Evolutionary conservation across 2,113 vertebrate genomes (phyloP).

Genomic region (Mohoua ochrocephala): DNA sequence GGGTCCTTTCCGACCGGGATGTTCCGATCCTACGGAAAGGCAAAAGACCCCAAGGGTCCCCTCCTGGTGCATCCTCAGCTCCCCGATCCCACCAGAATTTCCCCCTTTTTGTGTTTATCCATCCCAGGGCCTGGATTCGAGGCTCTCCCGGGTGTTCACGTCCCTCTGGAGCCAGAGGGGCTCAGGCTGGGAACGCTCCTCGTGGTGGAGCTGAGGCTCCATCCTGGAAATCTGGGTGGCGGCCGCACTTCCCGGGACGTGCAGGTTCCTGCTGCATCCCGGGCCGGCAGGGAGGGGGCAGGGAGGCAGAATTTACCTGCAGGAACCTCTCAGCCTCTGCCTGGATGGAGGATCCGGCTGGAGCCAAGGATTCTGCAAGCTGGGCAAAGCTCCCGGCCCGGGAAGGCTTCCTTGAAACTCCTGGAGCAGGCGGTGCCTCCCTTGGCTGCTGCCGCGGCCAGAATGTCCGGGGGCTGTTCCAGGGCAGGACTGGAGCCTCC

Average conservation of each 20-base stretch:
- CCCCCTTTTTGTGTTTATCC: background rate
- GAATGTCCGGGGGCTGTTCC: constrained; percentile 61
- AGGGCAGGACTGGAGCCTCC: constrained; percentile 64
- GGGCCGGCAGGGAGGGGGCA: background rate
- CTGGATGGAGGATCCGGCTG: background rate
- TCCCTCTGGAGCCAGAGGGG: background rate
- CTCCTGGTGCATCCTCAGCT: background rate
- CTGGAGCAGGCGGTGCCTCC: constrained; percentile 48
- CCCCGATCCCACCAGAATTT: accelerated
- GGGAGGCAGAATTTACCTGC: constrained; percentile 29
- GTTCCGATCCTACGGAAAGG: accelerated
- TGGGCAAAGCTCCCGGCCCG: constrained; percentile 21
- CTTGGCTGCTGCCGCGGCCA: constrained; percentile 52
- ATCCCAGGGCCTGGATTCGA: background rate
- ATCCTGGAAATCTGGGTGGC: background rate
- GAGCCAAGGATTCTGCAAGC: constrained; percentile 44
- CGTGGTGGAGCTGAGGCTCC: constrained; percentile 30
- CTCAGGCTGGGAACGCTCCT: background rate
- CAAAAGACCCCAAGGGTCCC: background rate
- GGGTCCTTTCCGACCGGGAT: background rate
- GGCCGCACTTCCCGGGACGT: background rate
- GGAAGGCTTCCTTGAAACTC: constrained; percentile 47
- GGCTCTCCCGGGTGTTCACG: background rate
- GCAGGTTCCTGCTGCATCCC: background rate
- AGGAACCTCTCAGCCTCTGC: constrained; percentile 16